Evolutionary conservation across 2,113 vertebrate species (phyloP).

Genomic region (Ancistrus triradiatus): DNA sequence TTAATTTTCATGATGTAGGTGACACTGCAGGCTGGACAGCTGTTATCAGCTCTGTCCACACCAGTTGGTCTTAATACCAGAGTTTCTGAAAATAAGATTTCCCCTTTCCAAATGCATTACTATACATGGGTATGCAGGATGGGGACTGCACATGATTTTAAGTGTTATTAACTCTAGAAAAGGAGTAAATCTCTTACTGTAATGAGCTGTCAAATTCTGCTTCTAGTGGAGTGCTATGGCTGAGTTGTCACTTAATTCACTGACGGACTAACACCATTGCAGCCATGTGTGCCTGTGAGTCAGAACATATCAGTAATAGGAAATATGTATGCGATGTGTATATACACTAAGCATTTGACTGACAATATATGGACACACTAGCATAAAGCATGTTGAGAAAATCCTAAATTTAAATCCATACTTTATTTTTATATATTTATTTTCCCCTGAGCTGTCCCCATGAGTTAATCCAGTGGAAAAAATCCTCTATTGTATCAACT

Average conservation of each 20-base stretch:
- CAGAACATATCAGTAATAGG: slow-evolving; percentile 5
- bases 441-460: slow-evolving; percentile 19
- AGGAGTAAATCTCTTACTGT: slow-evolving; percentile 59
- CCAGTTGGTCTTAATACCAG: slow-evolving; percentile 69
- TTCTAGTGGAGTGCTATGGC: slow-evolving; percentile 40
- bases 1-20: slow-evolving; percentile 54
- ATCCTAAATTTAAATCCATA: no score
- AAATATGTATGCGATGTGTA: no score
- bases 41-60: slow-evolving; percentile 72
- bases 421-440: no score
- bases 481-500: slow-evolving; percentile 20
- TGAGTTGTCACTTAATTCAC: slow-evolving; percentile 42
- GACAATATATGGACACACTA: no score
- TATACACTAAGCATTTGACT: no score
- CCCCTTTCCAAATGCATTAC: slow-evolving; percentile 58
- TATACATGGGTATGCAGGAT: slow-evolving; percentile 50
- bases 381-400: no score
- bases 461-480: slow-evolving; percentile 33
- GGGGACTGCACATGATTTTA: slow-evolving; percentile 58
- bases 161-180: slow-evolving; percentile 55
- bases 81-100: slow-evolving; percentile 68
- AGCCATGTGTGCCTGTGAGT: not conserved
- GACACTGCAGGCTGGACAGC: slow-evolving; percentile 66
- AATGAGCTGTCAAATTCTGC: slow-evolving; percentile 61
- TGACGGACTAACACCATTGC: slow-evolving; percentile 38